Conservation (phyloP, 2,113 vertebrate genomes). For the Lathamus discolor region DNA sequence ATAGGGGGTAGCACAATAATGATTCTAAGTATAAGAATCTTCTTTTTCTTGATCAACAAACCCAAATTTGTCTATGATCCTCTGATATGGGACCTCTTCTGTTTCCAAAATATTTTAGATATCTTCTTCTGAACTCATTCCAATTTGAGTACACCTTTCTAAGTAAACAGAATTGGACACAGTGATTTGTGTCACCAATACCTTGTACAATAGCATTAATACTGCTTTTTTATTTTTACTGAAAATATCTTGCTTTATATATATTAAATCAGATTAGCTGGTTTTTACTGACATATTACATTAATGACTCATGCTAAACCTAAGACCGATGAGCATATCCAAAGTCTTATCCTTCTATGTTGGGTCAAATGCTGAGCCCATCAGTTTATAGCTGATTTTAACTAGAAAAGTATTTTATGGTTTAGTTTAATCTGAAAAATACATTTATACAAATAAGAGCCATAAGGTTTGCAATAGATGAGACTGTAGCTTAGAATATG, state of each 20-base stretch:
- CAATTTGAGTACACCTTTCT: neutral
- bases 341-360: neutral
- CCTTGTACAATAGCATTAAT: neutral
- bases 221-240: neutral
- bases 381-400: conserved; percentile 17
- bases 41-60: neutral
- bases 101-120: neutral
- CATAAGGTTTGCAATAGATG: neutral
- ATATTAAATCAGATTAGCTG: neutral
- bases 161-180: neutral
- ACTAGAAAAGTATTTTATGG: neutral
- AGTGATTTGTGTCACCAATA: neutral
- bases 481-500: conserved; percentile 12
- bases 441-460: neutral
- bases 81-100: neutral
- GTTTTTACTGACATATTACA: neutral
- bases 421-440: conserved; percentile 47
- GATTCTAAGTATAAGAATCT: neutral
- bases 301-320: neutral
- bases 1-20: neutral
- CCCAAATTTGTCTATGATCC: neutral
- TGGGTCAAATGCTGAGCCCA: neutral
- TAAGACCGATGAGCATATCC: neutral
- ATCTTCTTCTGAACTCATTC: neutral
- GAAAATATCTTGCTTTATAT: neutral